Evolutionary conservation across 2,113 vertebrate species (phyloP).

Genomic region (Galeopterus variegatus): DNA sequence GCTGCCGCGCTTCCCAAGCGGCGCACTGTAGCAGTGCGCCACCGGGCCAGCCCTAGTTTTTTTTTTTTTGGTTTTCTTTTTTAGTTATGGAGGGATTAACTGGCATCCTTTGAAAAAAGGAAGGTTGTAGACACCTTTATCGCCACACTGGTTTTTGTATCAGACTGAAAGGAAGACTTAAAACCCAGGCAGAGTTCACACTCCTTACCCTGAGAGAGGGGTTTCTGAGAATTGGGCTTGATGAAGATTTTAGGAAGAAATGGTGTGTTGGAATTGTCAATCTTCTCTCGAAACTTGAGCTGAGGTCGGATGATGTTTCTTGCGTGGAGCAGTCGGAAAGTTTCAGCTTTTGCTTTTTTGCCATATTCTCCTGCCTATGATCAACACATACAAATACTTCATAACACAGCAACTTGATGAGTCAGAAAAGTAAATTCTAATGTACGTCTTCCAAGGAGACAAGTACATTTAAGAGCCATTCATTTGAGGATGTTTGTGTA

Average conservation of each 20-base stretch:
- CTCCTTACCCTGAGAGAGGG: slow-evolving; percentile 94
- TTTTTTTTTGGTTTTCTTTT: not conserved
- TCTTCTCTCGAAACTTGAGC: slow-evolving; percentile 96
- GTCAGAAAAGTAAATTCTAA: slow-evolving; percentile 2
- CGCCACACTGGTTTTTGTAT: not conserved
- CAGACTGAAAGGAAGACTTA: not conserved
- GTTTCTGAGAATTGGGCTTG: slow-evolving; percentile 96
- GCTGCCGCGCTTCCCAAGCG: too few relatives aligned
- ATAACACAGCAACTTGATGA: not conserved
- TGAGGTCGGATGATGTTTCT: slow-evolving; percentile 97
- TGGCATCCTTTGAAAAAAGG: not conserved
- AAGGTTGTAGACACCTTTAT: accelerated
- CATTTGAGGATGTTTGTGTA: not conserved
- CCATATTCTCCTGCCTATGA: slow-evolving; percentile 89
- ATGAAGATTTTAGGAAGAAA: slow-evolving; percentile 96
- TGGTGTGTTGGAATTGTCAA: slow-evolving; percentile 98
- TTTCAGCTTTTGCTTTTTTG: slow-evolving; percentile 90
- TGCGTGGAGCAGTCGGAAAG: slow-evolving; percentile 95
- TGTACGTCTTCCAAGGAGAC: not conserved
- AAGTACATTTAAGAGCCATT: not conserved
- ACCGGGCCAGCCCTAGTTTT: too few relatives aligned
- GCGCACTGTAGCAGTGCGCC: too few relatives aligned
- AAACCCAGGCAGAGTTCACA: accelerated
- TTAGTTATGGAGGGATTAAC: too few relatives aligned
- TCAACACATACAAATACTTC: slow-evolving; percentile 3